Conservation (phyloP, 2,113 vertebrate genomes). For the Nymphicus hollandicus region DNA sequence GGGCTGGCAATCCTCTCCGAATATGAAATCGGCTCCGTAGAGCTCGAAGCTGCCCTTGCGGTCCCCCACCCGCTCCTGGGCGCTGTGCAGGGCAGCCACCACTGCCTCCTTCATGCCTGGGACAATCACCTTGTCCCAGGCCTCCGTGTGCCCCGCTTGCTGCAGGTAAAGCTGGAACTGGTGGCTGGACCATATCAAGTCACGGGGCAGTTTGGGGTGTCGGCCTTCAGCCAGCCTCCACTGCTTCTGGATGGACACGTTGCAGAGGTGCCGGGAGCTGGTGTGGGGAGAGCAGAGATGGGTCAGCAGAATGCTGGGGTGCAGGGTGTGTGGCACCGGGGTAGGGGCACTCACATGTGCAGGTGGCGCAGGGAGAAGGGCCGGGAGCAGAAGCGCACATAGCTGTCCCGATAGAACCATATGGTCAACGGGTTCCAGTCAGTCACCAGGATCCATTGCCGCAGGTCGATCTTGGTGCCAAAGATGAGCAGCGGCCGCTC, state of each 20-base stretch:
- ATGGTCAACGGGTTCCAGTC: slow-evolving; percentile 93
- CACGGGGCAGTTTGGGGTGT: slow-evolving; percentile 50
- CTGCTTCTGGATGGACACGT: slow-evolving; percentile 90
- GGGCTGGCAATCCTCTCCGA: slow-evolving; percentile 85
- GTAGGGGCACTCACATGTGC: slow-evolving; percentile 76
- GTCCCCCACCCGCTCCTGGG: slow-evolving; percentile 82
- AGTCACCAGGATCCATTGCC: slow-evolving; percentile 94
- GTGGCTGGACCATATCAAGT: slow-evolving; percentile 88
- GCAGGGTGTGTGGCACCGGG: accelerated
- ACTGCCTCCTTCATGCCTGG: slow-evolving; percentile 89
- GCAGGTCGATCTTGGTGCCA: slow-evolving; percentile 90
- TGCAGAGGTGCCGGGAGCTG: slow-evolving; percentile 91
- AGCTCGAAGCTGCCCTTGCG: slow-evolving; percentile 90
- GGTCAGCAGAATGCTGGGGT: neutral
- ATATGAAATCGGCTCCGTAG: slow-evolving; percentile 89
- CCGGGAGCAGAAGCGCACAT: slow-evolving; percentile 90
- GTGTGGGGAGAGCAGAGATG: neutral
- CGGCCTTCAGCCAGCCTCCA: neutral
- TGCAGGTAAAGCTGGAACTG: slow-evolving; percentile 82
- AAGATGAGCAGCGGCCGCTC: slow-evolving; percentile 88
- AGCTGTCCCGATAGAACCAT: slow-evolving; percentile 91
- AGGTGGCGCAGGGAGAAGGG: slow-evolving; percentile 84
- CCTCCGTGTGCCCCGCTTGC: slow-evolving; percentile 53
- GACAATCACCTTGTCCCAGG: slow-evolving; percentile 80
- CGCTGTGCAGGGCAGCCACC: slow-evolving; percentile 79